Conservation (phyloP, 2,888 invertebrate species). For the Lampropteryx suffumata region DNA sequence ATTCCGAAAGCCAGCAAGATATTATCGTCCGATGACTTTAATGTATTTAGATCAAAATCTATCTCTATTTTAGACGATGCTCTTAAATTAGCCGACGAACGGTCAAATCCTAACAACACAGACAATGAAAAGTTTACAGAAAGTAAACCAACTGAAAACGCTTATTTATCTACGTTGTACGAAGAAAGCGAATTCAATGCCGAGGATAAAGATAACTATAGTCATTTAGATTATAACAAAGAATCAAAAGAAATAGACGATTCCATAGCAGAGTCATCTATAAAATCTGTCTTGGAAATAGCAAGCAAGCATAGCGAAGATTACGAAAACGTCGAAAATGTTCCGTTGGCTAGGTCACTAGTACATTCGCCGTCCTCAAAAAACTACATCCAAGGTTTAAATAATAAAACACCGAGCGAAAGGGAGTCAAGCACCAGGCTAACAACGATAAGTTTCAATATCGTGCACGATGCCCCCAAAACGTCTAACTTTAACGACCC, state of each 20-base stretch:
- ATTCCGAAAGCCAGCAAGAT: slow-evolving; percentile 23
- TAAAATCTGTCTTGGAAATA: slow-evolving; percentile 48
- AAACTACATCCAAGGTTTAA: slow-evolving; percentile 56
- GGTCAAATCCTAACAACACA: slow-evolving; percentile 17
- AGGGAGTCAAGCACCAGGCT: slow-evolving; percentile 54
- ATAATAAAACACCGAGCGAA: slow-evolving; percentile 45
- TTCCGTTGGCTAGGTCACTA: slow-evolving; percentile 54
- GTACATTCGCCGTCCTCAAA: slow-evolving; percentile 50
- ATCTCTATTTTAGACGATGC: slow-evolving; percentile 31
- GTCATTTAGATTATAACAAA: slow-evolving; percentile 10
- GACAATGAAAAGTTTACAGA: slow-evolving; percentile 19
- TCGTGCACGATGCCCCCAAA: slow-evolving; percentile 62
- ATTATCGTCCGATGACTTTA: slow-evolving; percentile 23
- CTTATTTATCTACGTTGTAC: slow-evolving; percentile 19
- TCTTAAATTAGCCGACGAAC: slow-evolving; percentile 28
- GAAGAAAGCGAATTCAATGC: slow-evolving; percentile 13
- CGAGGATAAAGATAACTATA: slow-evolving; percentile 14
- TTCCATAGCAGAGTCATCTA: slow-evolving; percentile 58
- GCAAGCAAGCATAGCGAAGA: slow-evolving; percentile 41
- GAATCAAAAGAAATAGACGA: slow-evolving; percentile 46
- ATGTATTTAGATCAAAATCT: slow-evolving; percentile 15
- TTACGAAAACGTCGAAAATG: slow-evolving; percentile 48
- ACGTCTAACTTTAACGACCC: slow-evolving; percentile 46
- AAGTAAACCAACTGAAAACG: slow-evolving; percentile 27
- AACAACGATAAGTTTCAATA: slow-evolving; percentile 71